Conservation (phyloP, 2,797 vertebrate genomes). For the Urophycis tenuis region DNA sequence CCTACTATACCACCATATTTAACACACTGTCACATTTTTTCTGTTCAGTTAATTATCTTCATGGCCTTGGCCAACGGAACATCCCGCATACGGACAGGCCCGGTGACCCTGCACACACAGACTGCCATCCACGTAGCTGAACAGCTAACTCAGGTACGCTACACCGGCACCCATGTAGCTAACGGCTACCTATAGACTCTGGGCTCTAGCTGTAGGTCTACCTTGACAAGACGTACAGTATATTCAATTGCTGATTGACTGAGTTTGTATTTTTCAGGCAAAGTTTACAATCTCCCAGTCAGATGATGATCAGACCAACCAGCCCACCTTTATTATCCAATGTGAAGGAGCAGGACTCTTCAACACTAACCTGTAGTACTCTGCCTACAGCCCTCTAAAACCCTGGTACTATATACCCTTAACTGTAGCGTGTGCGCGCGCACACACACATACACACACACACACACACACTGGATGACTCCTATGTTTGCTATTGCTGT, state of each 20-base stretch:
- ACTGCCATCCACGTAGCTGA: slow-evolving; percentile 93
- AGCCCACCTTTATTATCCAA: slow-evolving; percentile 81
- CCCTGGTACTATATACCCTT: too few relatives aligned
- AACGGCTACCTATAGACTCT: too few relatives aligned
- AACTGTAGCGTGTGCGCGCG: slow-evolving; percentile 3
- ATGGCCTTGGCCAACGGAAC: slow-evolving; percentile 91
- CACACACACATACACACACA: slow-evolving; percentile 19
- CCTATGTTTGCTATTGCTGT: too few relatives aligned
- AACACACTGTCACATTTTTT: slow-evolving; percentile 5
- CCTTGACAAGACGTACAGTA: too few relatives aligned
- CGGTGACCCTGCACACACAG: slow-evolving; percentile 89
- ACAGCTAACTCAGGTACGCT: too few relatives aligned
- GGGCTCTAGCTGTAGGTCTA: too few relatives aligned
- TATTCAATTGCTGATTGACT: too few relatives aligned
- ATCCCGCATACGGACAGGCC: slow-evolving; percentile 84
- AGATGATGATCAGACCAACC: slow-evolving; percentile 74
- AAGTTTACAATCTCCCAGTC: slow-evolving; percentile 87
- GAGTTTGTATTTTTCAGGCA: slow-evolving; percentile 69
- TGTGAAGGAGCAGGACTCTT: slow-evolving; percentile 83
- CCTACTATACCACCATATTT: not conserved
- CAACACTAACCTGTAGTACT: slow-evolving; percentile 72
- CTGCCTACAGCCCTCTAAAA: not conserved
- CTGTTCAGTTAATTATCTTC: slow-evolving; percentile 87
- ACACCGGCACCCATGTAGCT: too few relatives aligned
- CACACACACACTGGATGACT: slow-evolving; percentile 9